A percentile compares a stretch with the other conserved stretches of the same genome.
These are phyloP conservation scores for Mylabris sibirica DNA, from an alignment of 2,888 invertebrate species.

Conservation along the genomic window DNA sequence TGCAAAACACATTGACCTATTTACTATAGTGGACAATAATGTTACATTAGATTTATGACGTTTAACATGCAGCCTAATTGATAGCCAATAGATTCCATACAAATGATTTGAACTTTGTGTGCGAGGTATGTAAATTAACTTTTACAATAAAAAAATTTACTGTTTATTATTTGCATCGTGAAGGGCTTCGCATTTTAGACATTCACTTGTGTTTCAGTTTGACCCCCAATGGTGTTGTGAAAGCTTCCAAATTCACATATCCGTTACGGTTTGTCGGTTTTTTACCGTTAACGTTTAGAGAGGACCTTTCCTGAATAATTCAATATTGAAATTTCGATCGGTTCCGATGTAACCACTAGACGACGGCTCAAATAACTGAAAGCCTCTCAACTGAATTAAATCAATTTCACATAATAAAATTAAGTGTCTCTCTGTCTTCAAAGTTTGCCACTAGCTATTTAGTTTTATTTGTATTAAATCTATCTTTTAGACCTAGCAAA, in stretches of 20 bases:
- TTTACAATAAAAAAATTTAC: neutral
- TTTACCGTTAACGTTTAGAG: neutral
- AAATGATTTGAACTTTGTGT: neutral
- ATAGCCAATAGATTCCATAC: neutral
- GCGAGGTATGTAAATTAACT: neutral
- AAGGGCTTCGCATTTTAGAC: no score
- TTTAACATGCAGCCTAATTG: constrained; percentile 4
- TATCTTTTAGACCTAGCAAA: neutral
- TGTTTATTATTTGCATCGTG: neutral
- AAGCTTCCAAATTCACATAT: no score
- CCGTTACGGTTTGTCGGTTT: neutral
- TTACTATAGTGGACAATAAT: constrained; percentile 46
- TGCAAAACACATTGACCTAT: constrained; percentile 53
- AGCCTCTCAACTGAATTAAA: neutral
- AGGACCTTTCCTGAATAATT: neutral
- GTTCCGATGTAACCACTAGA: neutral
- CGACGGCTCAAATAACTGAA: neutral
- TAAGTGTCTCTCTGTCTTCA: neutral
- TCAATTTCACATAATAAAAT: constrained; percentile 2
- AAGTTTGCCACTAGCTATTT: neutral
- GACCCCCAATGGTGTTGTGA: neutral
- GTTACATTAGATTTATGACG: constrained; percentile 29
- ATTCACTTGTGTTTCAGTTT: neutral
- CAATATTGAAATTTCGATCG: neutral
- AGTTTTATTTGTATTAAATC: neutral